Base-by-base conservation (phyloP, 37 sponge, comb jelly and placozoan genomes). In the Tethya wilhelma region DNA sequence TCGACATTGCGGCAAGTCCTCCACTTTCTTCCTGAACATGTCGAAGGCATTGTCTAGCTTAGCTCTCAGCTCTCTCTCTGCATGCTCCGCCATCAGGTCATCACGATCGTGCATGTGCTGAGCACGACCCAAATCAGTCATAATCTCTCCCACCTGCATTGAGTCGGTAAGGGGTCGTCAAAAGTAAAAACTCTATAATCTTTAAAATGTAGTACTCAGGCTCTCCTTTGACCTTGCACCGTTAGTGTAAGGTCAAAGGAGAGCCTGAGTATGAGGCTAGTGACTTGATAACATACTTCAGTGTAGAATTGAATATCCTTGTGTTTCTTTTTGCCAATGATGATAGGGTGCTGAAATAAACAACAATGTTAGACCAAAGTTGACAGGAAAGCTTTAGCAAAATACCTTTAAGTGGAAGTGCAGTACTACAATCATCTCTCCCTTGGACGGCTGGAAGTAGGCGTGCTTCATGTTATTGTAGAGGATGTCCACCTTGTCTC, bases 81-180 rank as follows among this genome's bases (percentile, higher is more conserved):
- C 93, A 59, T 96, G 97, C 58, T 98, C 99, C 14, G 99, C 99
- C 66, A 94, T 64, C 46, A 96, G 77, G 85, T 98, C 99, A 69
- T 98, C 99, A 43, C 95, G 87, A 59, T 98, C 99, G 41, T 96
- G 92, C 99, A 98, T 94, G 74, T 93, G 86, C 66, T 95, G 97
- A 31, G 87, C 80, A 23, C 94, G 77, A 22, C 97, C 95, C 69
- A 98, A 57, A 59, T 96, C 96, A n/a, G 99, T 94, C 91, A 96
- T 91, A 7, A 96, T 90, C 79, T 98, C 99, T 23, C 99, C 99
- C 46, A 95, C 93, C 93, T 89, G 42, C 29, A 64, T n/a, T n/a
- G n/a, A n/a, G n/a, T n/a, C 14, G 53, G 53, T 9, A 14, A 14
- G 53, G 53, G 14, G 53, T 14, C 9, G 14, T 49, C 53, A 49